A percentile compares a stretch with the other conserved stretches of the same genome.
phyloP scores from a whole-genome alignment of 2,797 vertebrate genomes.

The Nannoperca australis region DNA sequence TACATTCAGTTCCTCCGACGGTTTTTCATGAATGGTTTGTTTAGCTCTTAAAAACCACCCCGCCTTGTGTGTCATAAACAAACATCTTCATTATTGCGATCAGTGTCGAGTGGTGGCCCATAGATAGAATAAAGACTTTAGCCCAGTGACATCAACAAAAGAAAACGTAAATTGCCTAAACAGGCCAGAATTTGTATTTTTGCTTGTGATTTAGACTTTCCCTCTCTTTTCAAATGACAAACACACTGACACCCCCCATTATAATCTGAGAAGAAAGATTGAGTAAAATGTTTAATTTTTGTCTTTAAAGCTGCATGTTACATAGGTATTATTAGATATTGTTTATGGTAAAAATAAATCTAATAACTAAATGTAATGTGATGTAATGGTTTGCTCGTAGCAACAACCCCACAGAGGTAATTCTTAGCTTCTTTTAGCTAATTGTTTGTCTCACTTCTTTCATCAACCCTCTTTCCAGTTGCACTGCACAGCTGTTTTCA shows the following conservation, averaged over 20 bases:
- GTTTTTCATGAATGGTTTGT: conserved; percentile 80
- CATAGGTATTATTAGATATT: background rate
- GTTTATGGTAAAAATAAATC: background rate
- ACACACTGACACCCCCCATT: background rate
- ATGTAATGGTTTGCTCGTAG: background rate
- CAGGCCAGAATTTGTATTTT: conserved; percentile 33
- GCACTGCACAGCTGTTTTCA: background rate
- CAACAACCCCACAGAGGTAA: background rate
- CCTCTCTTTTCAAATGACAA: background rate
- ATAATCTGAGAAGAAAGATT: background rate
- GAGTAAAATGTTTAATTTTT: background rate
- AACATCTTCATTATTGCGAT: conserved; percentile 57
- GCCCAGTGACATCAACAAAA: conserved; percentile 47
- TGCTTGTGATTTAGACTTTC: conserved; percentile 19
- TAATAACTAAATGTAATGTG: background rate
- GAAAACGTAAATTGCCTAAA: conserved; percentile 19
- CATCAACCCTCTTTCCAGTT: background rate
- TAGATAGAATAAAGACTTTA: conserved; percentile 57
- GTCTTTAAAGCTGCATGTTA: background rate
- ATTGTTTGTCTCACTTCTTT: background rate
- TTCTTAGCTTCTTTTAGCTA: background rate
- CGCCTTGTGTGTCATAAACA: conserved; percentile 70
- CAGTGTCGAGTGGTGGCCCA: conserved; percentile 48
- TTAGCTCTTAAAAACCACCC: conserved; percentile 73
- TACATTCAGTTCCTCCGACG: conserved; percentile 62